These are phyloP conservation scores for Valencia hispanica DNA, from an alignment of 2,797 vertebrate genomes.

Conservation along the genomic window DNA sequence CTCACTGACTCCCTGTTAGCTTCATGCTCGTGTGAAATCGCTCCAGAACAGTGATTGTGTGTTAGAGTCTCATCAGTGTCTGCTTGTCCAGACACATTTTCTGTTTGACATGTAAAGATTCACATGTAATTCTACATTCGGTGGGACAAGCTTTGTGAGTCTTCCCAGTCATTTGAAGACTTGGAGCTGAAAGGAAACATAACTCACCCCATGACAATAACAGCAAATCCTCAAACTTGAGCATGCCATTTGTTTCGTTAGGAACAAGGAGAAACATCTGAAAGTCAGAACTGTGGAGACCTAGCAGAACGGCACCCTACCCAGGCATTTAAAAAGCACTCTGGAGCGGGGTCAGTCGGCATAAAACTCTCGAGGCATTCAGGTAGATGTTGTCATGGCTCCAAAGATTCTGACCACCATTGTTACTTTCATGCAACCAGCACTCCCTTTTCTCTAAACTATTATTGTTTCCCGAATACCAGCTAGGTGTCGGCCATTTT, in stretches of 20 bases:
- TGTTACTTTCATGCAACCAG: too few species aligned
- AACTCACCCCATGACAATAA: neutral
- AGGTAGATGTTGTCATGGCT: neutral
- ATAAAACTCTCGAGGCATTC: neutral
- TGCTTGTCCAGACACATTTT: slow-evolving; percentile 10
- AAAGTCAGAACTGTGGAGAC: neutral
- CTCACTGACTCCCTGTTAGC: slow-evolving; percentile 42
- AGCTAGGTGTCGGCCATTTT: too few species aligned
- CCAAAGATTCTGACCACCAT: too few species aligned
- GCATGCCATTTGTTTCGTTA: neutral
- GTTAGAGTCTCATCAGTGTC: slow-evolving; percentile 44
- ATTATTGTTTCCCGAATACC: too few species aligned
- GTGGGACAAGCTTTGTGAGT: slow-evolving; percentile 27
- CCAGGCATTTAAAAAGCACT: neutral
- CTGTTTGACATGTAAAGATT: slow-evolving; percentile 11
- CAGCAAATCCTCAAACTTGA: neutral
- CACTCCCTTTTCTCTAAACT: too few species aligned
- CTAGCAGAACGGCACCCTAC: neutral
- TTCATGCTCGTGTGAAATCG: slow-evolving; percentile 63
- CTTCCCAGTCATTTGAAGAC: slow-evolving; percentile 28
- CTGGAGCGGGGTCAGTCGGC: neutral
- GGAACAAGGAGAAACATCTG: neutral
- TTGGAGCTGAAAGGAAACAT: slow-evolving; percentile 24
- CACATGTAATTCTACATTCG: slow-evolving; percentile 12
- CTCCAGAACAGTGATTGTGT: slow-evolving; percentile 45